A percentile compares a stretch with the other conserved stretches of the same genome.
Evolutionary conservation across 2,888 invertebrate species (phyloP).

Genomic region (Capitulum mitella): DNA sequence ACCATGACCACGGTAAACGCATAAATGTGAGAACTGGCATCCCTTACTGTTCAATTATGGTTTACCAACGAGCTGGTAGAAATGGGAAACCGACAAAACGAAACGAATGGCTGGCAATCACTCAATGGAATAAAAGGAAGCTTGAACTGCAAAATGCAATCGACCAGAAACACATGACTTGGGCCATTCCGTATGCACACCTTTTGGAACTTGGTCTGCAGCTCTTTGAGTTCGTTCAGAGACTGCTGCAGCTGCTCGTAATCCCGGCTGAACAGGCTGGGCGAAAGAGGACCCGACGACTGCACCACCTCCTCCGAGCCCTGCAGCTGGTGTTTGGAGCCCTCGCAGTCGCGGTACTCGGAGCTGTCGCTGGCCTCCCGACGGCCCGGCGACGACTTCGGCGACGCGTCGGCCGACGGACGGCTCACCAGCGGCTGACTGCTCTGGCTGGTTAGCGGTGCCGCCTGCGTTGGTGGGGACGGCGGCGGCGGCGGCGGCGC

Average conservation of each 20-base stretch:
- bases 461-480: background rate
- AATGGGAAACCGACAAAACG: too few species aligned
- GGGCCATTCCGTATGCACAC: too few species aligned
- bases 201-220: background rate
- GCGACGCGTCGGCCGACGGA: background rate
- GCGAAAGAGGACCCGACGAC: too few species aligned
- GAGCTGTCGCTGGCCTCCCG: background rate
- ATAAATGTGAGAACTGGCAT: too few species aligned
- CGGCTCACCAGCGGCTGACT: background rate
- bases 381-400: background rate
- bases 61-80: too few species aligned
- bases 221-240: background rate
- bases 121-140: too few species aligned
- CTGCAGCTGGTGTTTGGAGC: background rate
- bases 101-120: too few species aligned
- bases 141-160: too few species aligned
- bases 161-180: too few species aligned
- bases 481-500: background rate
- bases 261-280: background rate
- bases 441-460: too few species aligned
- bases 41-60: too few species aligned
- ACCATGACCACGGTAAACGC: too few species aligned
- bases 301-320: background rate
- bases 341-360: slow-evolving; percentile 3
- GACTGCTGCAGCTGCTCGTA: background rate